Conservation (phyloP, 2,888 invertebrate species). For the Notocelia uddmanniana region DNA sequence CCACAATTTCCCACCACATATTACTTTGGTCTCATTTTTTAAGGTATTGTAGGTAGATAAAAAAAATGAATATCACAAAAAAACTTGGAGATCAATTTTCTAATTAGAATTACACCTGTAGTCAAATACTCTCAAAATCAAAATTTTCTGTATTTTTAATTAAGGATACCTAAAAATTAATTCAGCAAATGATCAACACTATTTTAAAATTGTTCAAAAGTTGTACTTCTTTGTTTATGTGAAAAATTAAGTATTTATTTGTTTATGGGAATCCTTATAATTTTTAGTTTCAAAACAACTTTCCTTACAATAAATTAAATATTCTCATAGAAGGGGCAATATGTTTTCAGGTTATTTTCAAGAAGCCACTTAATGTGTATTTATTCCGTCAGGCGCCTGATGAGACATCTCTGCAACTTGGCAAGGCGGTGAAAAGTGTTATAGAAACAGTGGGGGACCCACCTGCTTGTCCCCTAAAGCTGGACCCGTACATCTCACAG, state of each 20-base stretch:
- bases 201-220: no score
- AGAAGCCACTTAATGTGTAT: neutral
- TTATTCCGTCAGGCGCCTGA: constrained; percentile 88
- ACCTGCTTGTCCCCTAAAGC: constrained; percentile 87
- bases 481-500: constrained; percentile 94
- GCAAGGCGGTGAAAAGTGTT: constrained; percentile 90
- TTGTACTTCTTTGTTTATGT: no score
- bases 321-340: neutral
- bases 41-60: constrained; percentile 86
- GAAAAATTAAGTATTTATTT: no score
- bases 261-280: no score
- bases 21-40: constrained; percentile 95
- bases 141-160: no score
- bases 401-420: constrained; percentile 89
- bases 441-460: constrained; percentile 89
- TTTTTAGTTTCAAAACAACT: no score
- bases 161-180: no score
- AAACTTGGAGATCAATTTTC: no score
- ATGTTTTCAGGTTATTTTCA: no score
- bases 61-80: constrained; percentile 49
- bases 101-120: neutral
- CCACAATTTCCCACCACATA: constrained; percentile 95
- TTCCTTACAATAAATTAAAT: neutral
- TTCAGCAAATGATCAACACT: no score
- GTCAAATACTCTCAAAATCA: no score